A percentile compares a stretch with the other conserved stretches of the same genome.
phyloP scores from a whole-genome alignment of 2,113 vertebrate species.

The Pandion haliaetus region DNA sequence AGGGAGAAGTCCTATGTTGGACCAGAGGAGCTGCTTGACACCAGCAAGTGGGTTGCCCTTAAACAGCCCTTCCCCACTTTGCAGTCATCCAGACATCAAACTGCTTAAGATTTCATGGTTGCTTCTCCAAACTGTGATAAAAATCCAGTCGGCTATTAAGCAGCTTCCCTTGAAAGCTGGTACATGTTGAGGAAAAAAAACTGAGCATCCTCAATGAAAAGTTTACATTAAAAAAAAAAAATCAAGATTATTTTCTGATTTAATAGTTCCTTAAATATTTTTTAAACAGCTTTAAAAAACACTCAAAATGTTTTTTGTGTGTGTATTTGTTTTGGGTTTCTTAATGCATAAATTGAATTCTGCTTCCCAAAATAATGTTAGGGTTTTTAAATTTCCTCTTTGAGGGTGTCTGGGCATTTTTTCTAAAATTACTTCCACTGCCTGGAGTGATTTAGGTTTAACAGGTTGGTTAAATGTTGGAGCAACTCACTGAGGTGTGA shows the following conservation, averaged over 20 bases:
- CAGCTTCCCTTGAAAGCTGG: not conserved
- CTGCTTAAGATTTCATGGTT: not conserved
- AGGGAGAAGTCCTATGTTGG: not conserved
- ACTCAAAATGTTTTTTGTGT: not conserved
- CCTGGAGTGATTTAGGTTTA: constrained; percentile 8
- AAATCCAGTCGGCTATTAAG: not conserved
- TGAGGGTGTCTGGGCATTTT: not conserved
- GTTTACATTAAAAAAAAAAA: not conserved
- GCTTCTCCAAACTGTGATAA: not conserved
- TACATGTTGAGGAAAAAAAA: not conserved
- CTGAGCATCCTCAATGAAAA: not conserved
- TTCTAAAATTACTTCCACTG: not conserved
- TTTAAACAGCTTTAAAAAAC: not conserved
- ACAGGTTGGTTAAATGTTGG: constrained; percentile 35
- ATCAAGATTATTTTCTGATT: not conserved
- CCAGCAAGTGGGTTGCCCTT: not conserved
- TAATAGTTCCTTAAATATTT: not conserved
- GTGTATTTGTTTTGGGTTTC: not conserved
- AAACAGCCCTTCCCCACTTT: not conserved
- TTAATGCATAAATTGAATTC: not conserved
- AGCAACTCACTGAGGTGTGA: constrained; percentile 8
- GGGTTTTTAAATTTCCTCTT: not conserved
- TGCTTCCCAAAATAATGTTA: not conserved
- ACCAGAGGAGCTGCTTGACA: not conserved
- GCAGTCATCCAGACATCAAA: not conserved